Base-by-base conservation (phyloP, 2,113 vertebrate species). In the Solea senegalensis region DNA sequence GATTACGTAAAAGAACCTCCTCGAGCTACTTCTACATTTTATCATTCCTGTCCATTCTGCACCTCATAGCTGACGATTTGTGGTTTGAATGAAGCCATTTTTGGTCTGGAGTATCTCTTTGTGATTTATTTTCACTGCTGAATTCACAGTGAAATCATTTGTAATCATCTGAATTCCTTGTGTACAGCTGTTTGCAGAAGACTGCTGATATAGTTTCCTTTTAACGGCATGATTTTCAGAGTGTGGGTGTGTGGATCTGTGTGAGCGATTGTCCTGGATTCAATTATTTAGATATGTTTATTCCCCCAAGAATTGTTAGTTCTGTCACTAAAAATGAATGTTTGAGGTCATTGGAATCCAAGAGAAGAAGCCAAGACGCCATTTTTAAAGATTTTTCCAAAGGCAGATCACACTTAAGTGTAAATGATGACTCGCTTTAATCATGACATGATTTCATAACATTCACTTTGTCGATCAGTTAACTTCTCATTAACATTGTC, bases 1-100 rank as follows among this genome's bases (percentile, higher is more conserved):
- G 85, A 89, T 87, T 87, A 86, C 84, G 85, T 84, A 89, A 90
- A 21, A 92, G 87, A 91, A 91, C 90, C 88, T 90, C 89, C 84
- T 87, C 82, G 27, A 83, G 84, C 85, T 85, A 72, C 76, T 89
- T 86, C 51, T 65, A 43, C 67, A 59, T 72, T 76, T 85, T 75
- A 86, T 82, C 21, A 81, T 82, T 79, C 79, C 46, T 76, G 80
- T 84, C 74, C 66, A 79, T 82, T 83, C 65, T 85, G 83, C 89
- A 81, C 82, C 78, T 87, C 86, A 88, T 72, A 62, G 1, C 46
- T 56, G 59, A 78, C 12, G 7, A 66, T 72, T 81, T 84, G 72
- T 78, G 50, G 58, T 69, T 76, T 74, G 76, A 83, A 72, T 67
- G 69, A 83, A 69, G 84, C 85, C 88, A 81, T 68, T n/a, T 21